Percentiles rank a stretch among this genome's conserved stretches.
These are phyloP conservation scores for Odobenus rosmarus DNA, from an alignment of 2,113 vertebrate species.

Conservation along the genomic window DNA sequence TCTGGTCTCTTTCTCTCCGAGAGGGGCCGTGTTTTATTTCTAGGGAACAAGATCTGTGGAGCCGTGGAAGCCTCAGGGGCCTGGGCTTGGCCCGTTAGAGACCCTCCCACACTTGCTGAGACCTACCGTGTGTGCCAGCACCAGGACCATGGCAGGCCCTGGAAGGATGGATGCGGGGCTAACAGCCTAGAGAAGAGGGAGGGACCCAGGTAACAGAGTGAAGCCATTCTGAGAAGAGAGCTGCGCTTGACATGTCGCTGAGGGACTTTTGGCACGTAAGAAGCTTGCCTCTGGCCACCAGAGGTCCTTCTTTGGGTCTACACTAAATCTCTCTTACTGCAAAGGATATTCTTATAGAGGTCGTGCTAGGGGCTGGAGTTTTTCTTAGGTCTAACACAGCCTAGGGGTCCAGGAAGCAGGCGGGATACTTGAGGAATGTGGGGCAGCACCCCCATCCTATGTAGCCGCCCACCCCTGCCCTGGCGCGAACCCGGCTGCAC, in stretches of 20 bases:
- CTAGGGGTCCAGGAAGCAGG: not conserved
- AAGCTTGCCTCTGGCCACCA: not conserved
- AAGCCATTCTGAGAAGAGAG: not conserved
- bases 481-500: too few relatives aligned
- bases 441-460: not conserved
- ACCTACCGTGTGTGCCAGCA: not conserved
- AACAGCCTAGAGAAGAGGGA: not conserved
- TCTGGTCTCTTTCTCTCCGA: not conserved
- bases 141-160: not conserved
- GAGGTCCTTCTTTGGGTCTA: not conserved
- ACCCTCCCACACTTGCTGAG: not conserved
- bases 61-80: not conserved
- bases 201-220: not conserved
- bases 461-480: not conserved
- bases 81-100: not conserved
- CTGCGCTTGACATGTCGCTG: not conserved
- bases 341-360: not conserved
- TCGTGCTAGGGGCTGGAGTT: not conserved
- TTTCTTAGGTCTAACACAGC: not conserved
- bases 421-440: not conserved
- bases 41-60: not conserved
- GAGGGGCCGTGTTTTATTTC: not conserved
- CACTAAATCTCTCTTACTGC: not conserved
- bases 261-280: not conserved
- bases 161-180: accelerated